Evolutionary conservation across 2,113 vertebrate genomes (phyloP).

Genomic region (Dromiciops gliroides): DNA sequence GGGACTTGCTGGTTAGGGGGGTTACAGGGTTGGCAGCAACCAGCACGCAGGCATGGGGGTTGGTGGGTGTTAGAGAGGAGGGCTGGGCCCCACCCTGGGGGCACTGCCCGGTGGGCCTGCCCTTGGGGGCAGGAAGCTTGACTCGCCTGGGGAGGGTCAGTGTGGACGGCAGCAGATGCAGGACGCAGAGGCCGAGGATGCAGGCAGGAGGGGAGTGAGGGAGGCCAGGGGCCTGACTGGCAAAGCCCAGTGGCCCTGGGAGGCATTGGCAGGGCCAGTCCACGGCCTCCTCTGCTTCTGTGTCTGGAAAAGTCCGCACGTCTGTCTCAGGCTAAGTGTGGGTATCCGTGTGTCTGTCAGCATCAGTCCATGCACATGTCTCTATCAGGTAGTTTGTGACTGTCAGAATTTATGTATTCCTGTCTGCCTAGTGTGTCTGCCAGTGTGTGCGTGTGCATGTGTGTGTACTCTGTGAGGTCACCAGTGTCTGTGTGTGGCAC

Average conservation of each 20-base stretch:
- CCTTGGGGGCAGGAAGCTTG: neutral
- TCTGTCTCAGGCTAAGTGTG: too few relatives aligned
- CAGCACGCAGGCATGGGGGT: conserved; percentile 41
- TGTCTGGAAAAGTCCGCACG: neutral
- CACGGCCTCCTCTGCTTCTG: neutral
- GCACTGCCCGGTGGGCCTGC: conserved; percentile 16
- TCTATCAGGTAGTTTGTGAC: too few relatives aligned
- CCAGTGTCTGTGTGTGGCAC: neutral
- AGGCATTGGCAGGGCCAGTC: neutral
- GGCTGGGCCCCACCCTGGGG: conserved; percentile 22
- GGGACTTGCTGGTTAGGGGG: conserved; percentile 82
- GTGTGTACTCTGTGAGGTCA: too few relatives aligned
- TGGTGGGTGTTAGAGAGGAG: neutral
- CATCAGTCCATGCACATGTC: too few relatives aligned
- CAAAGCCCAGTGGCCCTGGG: too few relatives aligned
- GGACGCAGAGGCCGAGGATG: conserved; percentile 6
- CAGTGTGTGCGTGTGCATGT: too few relatives aligned
- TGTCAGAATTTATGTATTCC: too few relatives aligned
- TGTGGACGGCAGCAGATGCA: neutral
- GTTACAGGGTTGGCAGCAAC: conserved; percentile 76
- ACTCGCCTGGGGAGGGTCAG: neutral
- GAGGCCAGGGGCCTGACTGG: neutral
- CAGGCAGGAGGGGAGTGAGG: neutral
- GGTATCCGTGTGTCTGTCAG: too few relatives aligned
- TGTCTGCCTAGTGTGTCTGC: neutral